Evolutionary conservation across 2,113 vertebrate species (phyloP).

Genomic region (Petrocephalus microphthalmus): DNA sequence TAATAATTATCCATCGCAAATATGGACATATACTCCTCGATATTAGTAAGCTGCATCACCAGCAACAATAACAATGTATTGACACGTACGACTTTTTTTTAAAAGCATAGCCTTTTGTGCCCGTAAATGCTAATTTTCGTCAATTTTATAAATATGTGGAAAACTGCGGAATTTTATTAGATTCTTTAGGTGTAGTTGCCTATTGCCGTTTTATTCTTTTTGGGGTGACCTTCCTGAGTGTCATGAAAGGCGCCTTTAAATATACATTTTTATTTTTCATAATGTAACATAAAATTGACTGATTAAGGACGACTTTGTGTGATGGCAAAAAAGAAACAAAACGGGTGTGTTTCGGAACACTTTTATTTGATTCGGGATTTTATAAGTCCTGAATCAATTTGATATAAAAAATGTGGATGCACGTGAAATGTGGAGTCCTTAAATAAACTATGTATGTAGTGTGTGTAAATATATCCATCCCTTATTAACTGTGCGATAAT

Average conservation of each 20-base stretch:
- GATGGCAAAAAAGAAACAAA: neutral
- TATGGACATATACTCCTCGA: neutral
- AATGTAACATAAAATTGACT: neutral
- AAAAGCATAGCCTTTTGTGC: neutral
- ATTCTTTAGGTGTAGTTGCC: neutral
- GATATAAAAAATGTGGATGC: neutral
- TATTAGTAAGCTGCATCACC: neutral
- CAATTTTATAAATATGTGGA: neutral
- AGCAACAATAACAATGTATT: neutral
- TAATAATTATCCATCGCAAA: neutral
- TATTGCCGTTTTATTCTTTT: neutral
- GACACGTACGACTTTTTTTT: neutral
- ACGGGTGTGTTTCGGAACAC: neutral
- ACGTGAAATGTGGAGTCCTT: neutral
- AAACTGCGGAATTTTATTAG: neutral
- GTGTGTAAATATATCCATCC: neutral
- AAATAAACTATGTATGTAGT: neutral
- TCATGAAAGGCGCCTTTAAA: too few species aligned
- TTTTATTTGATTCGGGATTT: too few species aligned
- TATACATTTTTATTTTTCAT: neutral
- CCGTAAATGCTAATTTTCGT: neutral
- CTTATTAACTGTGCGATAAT: neutral
- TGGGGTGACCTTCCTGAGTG: too few species aligned
- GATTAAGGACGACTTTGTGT: neutral
- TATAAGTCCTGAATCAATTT: neutral